Base-by-base conservation (phyloP, 2,113 vertebrate species). In the Mugil cephalus region DNA sequence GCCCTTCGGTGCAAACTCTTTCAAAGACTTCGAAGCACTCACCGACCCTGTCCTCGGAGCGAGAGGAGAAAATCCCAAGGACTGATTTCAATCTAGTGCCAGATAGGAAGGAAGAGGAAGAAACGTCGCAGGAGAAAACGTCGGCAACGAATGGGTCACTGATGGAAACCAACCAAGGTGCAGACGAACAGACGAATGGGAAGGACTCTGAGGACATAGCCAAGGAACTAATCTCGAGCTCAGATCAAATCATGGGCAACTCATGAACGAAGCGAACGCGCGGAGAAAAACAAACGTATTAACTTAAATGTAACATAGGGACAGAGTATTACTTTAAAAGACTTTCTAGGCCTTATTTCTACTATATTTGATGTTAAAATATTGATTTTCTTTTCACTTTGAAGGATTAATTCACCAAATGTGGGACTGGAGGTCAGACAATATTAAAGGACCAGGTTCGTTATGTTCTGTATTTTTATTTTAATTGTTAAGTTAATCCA, bases 31-130 rank as follows among this genome's bases (percentile, higher is more conserved):
- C 82, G 36, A 89, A 90, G 78, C 75, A 82, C 48, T 87, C 83
- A 0, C 80, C 88, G 12, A 84, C 85, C 34, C 73, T 56, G 6
- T 77, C 84, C 8, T 81, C 46, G 1, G 88, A 74, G 18, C 84
- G 85, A 46, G 89, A 87, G 53, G 91, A 90, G 54, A 93, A 93
- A 84, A 89, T 90, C 48, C 88, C 92, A 17, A 82, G 93, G 76
- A 93, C 92, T 52, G 91, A 94, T 56, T 92, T 89, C 52, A 79
- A 65, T 70, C 61, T 64, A 62, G 60, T 45, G 65, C 58, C 72
- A 38, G 79, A 68, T 10, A 56, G 56, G 55, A 83, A 66, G 3
- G 80, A 87, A 38, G 77, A 71, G 1, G 77, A 61, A 18, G 79
- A 82, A 60, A 82, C 46, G 7, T 38, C 30, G 2, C 62, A 80